Conservation (phyloP, 2,797 vertebrate genomes). For the Sebastes baramenuke region DNA sequence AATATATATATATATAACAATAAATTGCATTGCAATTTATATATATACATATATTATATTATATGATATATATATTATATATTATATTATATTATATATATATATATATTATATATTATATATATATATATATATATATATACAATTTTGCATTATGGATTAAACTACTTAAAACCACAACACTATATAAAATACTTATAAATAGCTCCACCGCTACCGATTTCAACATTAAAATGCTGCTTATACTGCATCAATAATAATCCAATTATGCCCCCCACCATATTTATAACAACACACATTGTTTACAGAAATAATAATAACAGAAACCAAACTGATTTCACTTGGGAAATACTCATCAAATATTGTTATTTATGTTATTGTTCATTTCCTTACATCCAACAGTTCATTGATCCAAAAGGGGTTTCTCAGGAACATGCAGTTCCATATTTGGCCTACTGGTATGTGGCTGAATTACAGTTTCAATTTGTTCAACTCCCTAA, state of each 20-base stretch:
- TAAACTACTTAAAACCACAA: neutral
- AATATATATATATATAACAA: too few relatives aligned
- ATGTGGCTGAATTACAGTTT: conserved; percentile 57
- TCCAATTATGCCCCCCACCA: neutral
- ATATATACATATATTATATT: too few relatives aligned
- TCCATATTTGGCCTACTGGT: too few relatives aligned
- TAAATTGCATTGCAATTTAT: too few relatives aligned
- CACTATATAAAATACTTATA: neutral
- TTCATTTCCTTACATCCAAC: neutral
- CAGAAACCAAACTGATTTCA: neutral
- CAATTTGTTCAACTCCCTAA: conserved; percentile 30
- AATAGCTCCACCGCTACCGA: neutral
- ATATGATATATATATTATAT: too few relatives aligned
- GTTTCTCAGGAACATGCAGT: neutral
- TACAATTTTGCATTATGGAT: neutral
- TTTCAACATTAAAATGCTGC: neutral
- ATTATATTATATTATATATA: too few relatives aligned
- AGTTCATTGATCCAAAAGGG: too few relatives aligned
- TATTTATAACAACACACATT: neutral
- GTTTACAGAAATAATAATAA: neutral
- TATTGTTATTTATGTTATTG: too few relatives aligned
- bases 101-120: too few relatives aligned
- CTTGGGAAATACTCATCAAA: neutral
- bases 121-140: too few relatives aligned
- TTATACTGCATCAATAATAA: neutral